Percentiles rank a stretch among this genome's conserved stretches.
These are phyloP conservation scores for Hoplodrina blanda DNA, from an alignment of 2,888 invertebrate genomes.

Conservation along the genomic window DNA sequence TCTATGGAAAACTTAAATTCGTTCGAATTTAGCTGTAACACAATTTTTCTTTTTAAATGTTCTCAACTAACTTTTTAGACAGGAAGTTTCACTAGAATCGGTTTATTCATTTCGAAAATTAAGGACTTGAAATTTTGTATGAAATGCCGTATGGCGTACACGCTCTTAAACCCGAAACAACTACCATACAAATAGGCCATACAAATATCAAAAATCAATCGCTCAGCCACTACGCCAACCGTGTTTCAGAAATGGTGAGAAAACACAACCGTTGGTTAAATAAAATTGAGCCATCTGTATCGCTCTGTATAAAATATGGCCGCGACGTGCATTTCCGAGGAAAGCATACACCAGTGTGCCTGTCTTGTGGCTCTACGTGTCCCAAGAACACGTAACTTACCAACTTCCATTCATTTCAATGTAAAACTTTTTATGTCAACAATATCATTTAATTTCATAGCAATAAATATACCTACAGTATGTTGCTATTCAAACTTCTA, in stretches of 20 bases:
- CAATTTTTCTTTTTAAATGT: too few relatives aligned
- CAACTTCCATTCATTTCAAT: slow-evolving; percentile 5
- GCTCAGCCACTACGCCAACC: background rate
- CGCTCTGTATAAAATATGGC: slow-evolving; percentile 35
- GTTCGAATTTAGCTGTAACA: too few relatives aligned
- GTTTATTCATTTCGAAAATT: too few relatives aligned
- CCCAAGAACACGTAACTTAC: slow-evolving; percentile 6
- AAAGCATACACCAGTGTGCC: slow-evolving; percentile 10
- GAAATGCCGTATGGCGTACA: too few relatives aligned
- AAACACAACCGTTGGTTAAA: slow-evolving; percentile 36
- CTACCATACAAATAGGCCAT: too few relatives aligned
- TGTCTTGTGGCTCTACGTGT: slow-evolving; percentile 35
- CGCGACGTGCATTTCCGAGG: slow-evolving; percentile 41
- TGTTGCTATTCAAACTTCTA: background rate
- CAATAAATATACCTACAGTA: too few relatives aligned
- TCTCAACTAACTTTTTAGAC: too few relatives aligned
- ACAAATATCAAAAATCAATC: background rate
- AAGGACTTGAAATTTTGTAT: too few relatives aligned
- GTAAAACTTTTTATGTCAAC: background rate
- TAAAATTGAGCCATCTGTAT: slow-evolving; percentile 53
- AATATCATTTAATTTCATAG: background rate
- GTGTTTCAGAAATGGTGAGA: slow-evolving; percentile 9
- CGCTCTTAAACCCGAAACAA: too few relatives aligned
- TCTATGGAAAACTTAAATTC: too few relatives aligned
- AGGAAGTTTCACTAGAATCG: too few relatives aligned